Evolutionary conservation across 2,888 invertebrate genomes (phyloP).

Genomic region (Shargacucullia verbasci): DNA sequence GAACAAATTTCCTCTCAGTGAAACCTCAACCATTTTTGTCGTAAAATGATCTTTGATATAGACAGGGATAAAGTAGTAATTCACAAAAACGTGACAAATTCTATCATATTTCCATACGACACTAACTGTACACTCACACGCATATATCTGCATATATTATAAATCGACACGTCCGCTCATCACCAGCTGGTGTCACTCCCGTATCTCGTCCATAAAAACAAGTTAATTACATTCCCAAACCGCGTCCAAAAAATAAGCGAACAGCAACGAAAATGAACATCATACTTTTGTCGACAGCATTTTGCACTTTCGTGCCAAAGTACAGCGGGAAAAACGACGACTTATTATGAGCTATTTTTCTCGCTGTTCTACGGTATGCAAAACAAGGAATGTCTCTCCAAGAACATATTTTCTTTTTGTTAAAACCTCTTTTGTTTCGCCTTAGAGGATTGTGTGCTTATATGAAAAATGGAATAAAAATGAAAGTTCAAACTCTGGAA

Average conservation of each 20-base stretch:
- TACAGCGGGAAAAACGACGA: slow-evolving; percentile 1
- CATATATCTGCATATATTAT: slow-evolving; percentile 24
- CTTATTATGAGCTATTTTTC: too few relatives aligned
- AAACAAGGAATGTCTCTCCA: slow-evolving; percentile 23
- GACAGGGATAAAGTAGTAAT: too few relatives aligned
- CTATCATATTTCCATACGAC: too few relatives aligned
- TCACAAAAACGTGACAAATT: too few relatives aligned
- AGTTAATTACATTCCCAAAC: slow-evolving; percentile 7
- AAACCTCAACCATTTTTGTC: too few relatives aligned
- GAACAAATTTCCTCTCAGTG: too few relatives aligned
- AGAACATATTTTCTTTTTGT: slow-evolving; percentile 14
- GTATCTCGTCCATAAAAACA: slow-evolving; percentile 24
- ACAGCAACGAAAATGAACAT: slow-evolving; percentile 1
- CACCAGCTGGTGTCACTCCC: slow-evolving; percentile 2
- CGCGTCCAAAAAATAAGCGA: slow-evolving; percentile 26
- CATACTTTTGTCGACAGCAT: slow-evolving; percentile 24
- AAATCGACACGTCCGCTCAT: slow-evolving; percentile 21
- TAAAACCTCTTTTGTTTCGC: slow-evolving; percentile 15
- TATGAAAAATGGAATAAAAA: slow-evolving; percentile 3
- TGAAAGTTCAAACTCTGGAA: background rate
- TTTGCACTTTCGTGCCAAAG: slow-evolving; percentile 35
- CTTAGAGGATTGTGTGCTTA: slow-evolving; percentile 11
- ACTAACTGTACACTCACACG: too few relatives aligned
- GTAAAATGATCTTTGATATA: too few relatives aligned
- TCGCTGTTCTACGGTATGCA: slow-evolving; percentile 5